A percentile compares a stretch with the other conserved stretches of the same genome.
Evolutionary conservation across 2,113 vertebrate species (phyloP).

Genomic region (Triplophysa siluroides): DNA sequence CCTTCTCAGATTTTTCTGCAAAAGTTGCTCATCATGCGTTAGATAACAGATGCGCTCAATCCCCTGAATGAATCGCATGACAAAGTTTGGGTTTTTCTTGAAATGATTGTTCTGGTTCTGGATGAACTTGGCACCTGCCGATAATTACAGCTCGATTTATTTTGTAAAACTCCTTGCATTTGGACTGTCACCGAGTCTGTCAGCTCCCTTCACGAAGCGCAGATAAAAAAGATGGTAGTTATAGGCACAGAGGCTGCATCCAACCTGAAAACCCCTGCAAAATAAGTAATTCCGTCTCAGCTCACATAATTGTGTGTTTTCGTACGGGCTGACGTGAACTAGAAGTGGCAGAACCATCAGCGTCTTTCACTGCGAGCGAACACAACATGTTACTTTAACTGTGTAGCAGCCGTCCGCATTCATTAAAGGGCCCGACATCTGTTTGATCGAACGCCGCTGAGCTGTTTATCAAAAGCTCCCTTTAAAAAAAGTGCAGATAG

Average conservation of each 20-base stretch:
- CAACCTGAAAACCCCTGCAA: not conserved
- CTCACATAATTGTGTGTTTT: slow-evolving; percentile 33
- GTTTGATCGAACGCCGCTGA: slow-evolving; percentile 4
- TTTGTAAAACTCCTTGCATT: slow-evolving; percentile 23
- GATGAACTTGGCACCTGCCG: slow-evolving; percentile 32
- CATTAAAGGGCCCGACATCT: slow-evolving; percentile 15
- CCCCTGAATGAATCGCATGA: not conserved
- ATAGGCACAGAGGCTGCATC: not conserved
- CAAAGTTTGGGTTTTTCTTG: not conserved
- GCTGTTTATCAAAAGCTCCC: not conserved
- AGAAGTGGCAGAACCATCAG: not conserved
- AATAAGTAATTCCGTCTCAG: slow-evolving; percentile 18
- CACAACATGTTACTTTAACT: slow-evolving; percentile 4
- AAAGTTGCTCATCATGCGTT: not conserved
- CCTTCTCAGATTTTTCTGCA: not conserved
- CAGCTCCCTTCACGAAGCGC: slow-evolving; percentile 12
- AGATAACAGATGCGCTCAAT: not conserved
- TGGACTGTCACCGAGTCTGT: not conserved
- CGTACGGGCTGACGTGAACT: not conserved
- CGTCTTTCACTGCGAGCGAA: not conserved
- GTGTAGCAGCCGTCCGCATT: slow-evolving; percentile 9
- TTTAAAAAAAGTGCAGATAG: not conserved
- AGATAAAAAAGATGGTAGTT: not conserved
- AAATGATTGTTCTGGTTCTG: slow-evolving; percentile 7
- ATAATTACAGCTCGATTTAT: slow-evolving; percentile 41